Percentiles rank a stretch among this genome's conserved stretches.
Evolutionary conservation across 1,140 invertebrate genomes (phyloP).

Genomic region (Ptiloglossa arizonensis): DNA sequence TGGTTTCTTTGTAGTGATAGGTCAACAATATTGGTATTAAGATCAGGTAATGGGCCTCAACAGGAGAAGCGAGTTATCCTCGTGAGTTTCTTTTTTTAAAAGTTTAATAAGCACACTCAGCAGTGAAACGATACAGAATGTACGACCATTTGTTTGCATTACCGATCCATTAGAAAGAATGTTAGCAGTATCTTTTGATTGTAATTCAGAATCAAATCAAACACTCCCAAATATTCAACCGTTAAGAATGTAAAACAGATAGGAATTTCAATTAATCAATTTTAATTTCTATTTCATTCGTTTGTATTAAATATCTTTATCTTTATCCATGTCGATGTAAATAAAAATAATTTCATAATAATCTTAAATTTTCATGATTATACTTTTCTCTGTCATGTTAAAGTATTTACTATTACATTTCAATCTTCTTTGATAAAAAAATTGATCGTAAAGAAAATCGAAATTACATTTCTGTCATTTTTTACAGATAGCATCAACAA

Average conservation of each 20-base stretch:
- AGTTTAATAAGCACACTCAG: constrained; percentile 50
- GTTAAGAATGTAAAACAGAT: too few species aligned
- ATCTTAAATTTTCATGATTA: too few species aligned
- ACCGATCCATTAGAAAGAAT: constrained; percentile 23
- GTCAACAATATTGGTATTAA: constrained; percentile 8
- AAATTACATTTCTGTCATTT: too few species aligned
- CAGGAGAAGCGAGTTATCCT: constrained; percentile 20
- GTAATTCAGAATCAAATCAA: not conserved
- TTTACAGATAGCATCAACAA: too few species aligned
- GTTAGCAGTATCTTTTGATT: not conserved
- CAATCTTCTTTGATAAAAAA: too few species aligned
- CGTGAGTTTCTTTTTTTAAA: constrained; percentile 36
- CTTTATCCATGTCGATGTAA: not conserved
- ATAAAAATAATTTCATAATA: too few species aligned
- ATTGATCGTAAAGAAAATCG: too few species aligned
- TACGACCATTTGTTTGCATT: constrained; percentile 33
- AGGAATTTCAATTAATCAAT: too few species aligned
- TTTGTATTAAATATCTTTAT: too few species aligned
- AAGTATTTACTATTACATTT: too few species aligned
- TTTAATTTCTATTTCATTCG: too few species aligned
- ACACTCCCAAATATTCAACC: not conserved
- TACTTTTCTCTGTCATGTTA: too few species aligned
- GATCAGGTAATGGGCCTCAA: constrained; percentile 40
- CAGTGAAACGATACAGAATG: constrained; percentile 59
- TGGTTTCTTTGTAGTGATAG: not conserved